phyloP scores from a whole-genome alignment of 2,888 invertebrate genomes.

The Thereva nobilitata region DNA sequence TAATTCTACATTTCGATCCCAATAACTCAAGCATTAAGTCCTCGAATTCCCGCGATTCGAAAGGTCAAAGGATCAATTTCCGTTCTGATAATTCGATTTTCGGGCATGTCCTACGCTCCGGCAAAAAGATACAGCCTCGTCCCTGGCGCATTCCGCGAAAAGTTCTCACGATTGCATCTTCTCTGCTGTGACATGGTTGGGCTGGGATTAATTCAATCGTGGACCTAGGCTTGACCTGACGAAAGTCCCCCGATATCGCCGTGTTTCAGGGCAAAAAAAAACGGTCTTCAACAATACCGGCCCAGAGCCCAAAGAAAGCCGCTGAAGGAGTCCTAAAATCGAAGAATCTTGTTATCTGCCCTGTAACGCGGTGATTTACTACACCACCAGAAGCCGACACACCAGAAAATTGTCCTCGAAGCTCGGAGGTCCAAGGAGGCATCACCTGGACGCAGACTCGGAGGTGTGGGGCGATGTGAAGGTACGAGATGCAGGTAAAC shows the following conservation, averaged over 20 bases:
- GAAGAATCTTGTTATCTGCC: constrained; percentile 43
- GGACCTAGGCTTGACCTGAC: constrained; percentile 27
- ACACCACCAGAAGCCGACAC: constrained; percentile 43
- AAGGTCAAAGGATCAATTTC: constrained; percentile 19
- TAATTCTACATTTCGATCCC: too few species aligned
- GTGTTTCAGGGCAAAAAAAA: not conserved
- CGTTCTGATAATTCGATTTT: constrained; percentile 33
- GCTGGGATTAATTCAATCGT: constrained; percentile 18
- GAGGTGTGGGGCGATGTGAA: constrained; percentile 9
- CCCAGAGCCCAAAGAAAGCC: constrained; percentile 18
- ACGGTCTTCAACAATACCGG: constrained; percentile 1
- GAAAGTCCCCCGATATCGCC: constrained; percentile 20
- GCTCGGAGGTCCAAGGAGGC: constrained; percentile 9
- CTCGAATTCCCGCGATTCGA: too few species aligned
- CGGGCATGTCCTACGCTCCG: constrained; percentile 27
- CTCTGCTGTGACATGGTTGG: not conserved
- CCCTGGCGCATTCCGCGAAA: constrained; percentile 35
- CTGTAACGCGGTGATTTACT: constrained; percentile 42
- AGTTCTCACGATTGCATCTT: constrained; percentile 39
- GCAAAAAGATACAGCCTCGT: constrained; percentile 30
- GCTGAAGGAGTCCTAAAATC: constrained; percentile 36
- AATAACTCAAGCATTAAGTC: too few species aligned
- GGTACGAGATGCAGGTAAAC: constrained; percentile 3
- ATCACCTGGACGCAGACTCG: constrained; percentile 8
- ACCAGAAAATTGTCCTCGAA: constrained; percentile 40